Percentiles rank a stretch among this genome's conserved stretches.
These are phyloP conservation scores for Pocillopora meandrina DNA, from an alignment of 92 coral and sea anemone genomes.

Conservation along the genomic window DNA sequence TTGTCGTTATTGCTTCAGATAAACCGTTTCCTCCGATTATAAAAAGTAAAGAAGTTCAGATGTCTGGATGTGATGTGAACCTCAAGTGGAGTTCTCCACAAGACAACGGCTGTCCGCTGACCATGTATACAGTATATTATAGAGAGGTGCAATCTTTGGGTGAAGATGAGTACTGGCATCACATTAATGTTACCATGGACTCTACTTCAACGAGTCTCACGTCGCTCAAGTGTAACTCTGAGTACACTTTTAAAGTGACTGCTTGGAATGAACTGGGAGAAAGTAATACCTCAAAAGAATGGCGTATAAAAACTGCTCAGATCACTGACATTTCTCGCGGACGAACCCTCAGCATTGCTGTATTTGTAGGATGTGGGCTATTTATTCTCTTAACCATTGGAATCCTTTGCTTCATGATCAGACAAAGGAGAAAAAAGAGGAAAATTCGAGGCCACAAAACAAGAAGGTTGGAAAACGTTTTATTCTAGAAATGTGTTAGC, in stretches of 20 bases:
- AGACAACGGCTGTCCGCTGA: slow-evolving; percentile 4
- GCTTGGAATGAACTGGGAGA: neutral
- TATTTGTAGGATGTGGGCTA: no score
- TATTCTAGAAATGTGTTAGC: no score
- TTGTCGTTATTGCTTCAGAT: neutral
- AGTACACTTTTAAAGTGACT: neutral
- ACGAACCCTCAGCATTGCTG: no score
- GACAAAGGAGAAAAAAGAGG: neutral
- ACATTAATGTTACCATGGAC: neutral
- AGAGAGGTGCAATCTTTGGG: neutral
- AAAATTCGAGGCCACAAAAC: neutral
- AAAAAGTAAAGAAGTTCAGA: neutral
- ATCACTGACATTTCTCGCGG: no score
- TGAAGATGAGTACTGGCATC: neutral
- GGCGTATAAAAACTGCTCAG: no score
- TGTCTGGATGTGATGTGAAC: neutral
- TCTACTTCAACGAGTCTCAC: neutral
- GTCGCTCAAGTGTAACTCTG: neutral
- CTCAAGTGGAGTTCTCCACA: neutral
- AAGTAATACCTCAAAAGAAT: no score
- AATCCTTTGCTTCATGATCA: neutral
- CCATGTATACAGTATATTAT: neutral
- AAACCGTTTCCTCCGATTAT: neutral
- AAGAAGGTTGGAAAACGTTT: no score
- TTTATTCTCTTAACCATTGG: no score